These are phyloP conservation scores for Cremastobaeus sp. DNA, from an alignment of 2,888 invertebrate species.

Conservation along the genomic window DNA sequence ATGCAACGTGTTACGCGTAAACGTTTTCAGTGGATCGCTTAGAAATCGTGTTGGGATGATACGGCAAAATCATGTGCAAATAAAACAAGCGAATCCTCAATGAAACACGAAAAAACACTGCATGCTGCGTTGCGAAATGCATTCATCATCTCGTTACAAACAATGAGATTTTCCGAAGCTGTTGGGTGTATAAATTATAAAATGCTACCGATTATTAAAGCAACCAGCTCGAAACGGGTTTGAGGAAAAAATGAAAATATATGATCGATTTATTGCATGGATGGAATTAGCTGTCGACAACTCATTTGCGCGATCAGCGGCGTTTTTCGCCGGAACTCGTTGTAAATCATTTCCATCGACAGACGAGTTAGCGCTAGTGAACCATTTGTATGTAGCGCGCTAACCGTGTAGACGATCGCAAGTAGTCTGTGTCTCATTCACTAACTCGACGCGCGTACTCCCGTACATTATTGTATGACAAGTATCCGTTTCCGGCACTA, in stretches of 20 bases:
- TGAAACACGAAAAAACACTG: conserved; percentile 44
- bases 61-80: conserved; percentile 51
- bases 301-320: conserved; percentile 40
- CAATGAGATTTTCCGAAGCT: background rate
- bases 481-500: conserved; percentile 75
- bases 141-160: conserved; percentile 4
- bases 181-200: too few relatives aligned
- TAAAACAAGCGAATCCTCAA: conserved; percentile 38
- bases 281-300: conserved; percentile 58
- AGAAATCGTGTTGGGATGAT: conserved; percentile 51
- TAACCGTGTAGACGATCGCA: conserved; percentile 66
- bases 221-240: background rate
- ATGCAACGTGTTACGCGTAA: conserved; percentile 74
- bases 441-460: conserved; percentile 72
- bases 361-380: conserved; percentile 55
- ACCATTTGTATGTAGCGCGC: conserved; percentile 70
- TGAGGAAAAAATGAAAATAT: conserved; percentile 9
- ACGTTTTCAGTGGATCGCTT: conserved; percentile 55
- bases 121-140: conserved; percentile 35
- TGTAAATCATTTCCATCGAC: conserved; percentile 60
- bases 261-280: conserved; percentile 36
- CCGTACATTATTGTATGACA: conserved; percentile 76
- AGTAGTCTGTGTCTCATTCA: conserved; percentile 67
- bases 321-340: conserved; percentile 40
- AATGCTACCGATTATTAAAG: background rate